These are phyloP conservation scores for Hemibagrus wyckioides DNA, from an alignment of 2,113 vertebrate genomes.

Conservation along the genomic window DNA sequence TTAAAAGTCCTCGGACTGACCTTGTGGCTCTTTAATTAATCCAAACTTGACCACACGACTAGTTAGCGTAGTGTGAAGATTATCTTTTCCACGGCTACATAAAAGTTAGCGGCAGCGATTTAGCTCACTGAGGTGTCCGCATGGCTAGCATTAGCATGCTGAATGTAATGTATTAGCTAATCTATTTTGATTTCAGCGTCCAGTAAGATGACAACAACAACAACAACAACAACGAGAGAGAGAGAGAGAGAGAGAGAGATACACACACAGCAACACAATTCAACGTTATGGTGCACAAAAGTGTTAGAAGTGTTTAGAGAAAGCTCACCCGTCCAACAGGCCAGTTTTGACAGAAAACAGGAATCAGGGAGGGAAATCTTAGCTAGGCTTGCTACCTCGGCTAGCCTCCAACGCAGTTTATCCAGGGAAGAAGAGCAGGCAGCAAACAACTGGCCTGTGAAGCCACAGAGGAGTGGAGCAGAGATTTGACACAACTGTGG, in stretches of 20 bases:
- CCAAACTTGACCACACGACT: neutral
- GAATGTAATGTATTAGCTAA: neutral
- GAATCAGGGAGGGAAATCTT: constrained; percentile 6
- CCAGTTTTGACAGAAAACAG: constrained; percentile 34
- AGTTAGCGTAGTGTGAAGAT: too few species aligned
- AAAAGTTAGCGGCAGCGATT: neutral
- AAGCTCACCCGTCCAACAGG: constrained; percentile 56
- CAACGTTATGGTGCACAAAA: neutral
- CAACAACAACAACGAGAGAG: neutral
- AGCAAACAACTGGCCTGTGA: constrained; percentile 51
- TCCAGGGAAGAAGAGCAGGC: constrained; percentile 49
- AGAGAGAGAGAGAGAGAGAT: too few species aligned
- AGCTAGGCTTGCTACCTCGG: constrained; percentile 8
- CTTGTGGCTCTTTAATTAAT: neutral
- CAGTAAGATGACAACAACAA: constrained; percentile 41
- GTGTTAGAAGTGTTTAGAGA: neutral
- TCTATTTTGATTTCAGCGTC: neutral
- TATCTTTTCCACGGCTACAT: too few species aligned
- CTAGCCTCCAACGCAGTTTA: constrained; percentile 53
- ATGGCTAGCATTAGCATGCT: neutral
- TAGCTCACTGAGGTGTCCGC: neutral
- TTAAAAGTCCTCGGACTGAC: neutral
- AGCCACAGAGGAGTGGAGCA: constrained; percentile 20
- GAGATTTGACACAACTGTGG: constrained; percentile 32
- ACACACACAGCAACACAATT: too few species aligned